These are phyloP conservation scores for Leptopilina myrica DNA, from an alignment of 2,888 invertebrate species.

Conservation along the genomic window DNA sequence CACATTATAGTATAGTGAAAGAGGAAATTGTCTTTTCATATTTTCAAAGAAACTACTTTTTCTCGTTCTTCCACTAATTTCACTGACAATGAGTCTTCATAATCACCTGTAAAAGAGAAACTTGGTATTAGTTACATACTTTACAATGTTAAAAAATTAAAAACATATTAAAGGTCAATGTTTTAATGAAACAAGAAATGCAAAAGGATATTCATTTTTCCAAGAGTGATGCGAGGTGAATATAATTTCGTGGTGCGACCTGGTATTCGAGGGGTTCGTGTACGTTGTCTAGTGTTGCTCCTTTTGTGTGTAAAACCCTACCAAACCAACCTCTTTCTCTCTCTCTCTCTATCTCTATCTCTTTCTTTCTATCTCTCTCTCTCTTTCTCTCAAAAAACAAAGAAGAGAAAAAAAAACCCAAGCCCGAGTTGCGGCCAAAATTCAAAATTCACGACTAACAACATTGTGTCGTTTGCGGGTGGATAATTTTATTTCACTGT, in stretches of 20 bases:
- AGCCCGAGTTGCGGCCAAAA: slow-evolving; percentile 51
- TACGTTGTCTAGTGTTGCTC: slow-evolving; percentile 92
- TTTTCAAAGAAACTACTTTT: no score
- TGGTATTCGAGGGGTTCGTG: slow-evolving; percentile 79
- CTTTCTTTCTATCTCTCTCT: no score
- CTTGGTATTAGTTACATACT: no score
- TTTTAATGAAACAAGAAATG: neutral
- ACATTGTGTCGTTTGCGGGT: slow-evolving; percentile 24
- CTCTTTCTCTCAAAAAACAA: no score
- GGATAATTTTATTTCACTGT: slow-evolving; percentile 3
- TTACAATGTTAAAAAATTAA: no score
- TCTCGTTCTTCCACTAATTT: no score
- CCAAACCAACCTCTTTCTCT: slow-evolving; percentile 52
- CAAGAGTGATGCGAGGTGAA: slow-evolving; percentile 50
- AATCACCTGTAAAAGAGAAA: no score
- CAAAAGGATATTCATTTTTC: slow-evolving; percentile 39
- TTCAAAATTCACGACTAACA: slow-evolving; percentile 50
- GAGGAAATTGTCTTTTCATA: no score
- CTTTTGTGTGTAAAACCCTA: slow-evolving; percentile 88
- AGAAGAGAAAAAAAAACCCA: slow-evolving; percentile 45
- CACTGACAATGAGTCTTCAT: no score
- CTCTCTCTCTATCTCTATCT: no score
- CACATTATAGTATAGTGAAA: no score
- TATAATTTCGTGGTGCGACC: slow-evolving; percentile 59
- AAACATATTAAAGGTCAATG: neutral